These are phyloP conservation scores for Gobiocypris rarus DNA, from an alignment of 2,113 vertebrate genomes.

Conservation along the genomic window DNA sequence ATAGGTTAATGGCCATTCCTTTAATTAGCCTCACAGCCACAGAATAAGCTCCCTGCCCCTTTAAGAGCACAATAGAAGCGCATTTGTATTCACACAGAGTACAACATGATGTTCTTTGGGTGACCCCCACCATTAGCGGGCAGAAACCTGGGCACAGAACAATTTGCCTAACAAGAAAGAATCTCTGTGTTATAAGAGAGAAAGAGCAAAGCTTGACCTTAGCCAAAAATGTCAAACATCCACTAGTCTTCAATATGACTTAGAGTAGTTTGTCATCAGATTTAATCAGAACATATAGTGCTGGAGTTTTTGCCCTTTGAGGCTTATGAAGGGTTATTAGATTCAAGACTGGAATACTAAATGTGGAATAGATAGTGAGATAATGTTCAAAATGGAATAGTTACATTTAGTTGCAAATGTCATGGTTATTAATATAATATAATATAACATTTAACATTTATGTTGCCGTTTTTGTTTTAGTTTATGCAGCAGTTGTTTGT, in stretches of 20 bases:
- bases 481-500: too few relatives aligned
- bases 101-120: conserved; percentile 57
- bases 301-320: conserved; percentile 23
- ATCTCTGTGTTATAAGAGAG: conserved; percentile 53
- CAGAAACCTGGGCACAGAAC: conserved; percentile 60
- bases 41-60: conserved; percentile 57
- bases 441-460: neutral
- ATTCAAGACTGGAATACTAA: conserved; percentile 4
- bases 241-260: conserved; percentile 24
- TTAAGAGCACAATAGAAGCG: conserved; percentile 66
- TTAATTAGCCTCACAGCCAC: conserved; percentile 69
- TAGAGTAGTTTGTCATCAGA: conserved; percentile 35
- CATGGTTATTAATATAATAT: neutral
- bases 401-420: neutral
- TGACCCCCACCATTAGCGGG: conserved; percentile 65
- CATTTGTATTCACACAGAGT: conserved; percentile 69
- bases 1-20: conserved; percentile 63
- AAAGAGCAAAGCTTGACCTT: conserved; percentile 54
- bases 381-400: neutral
- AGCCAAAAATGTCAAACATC: conserved; percentile 54
- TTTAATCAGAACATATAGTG: conserved; percentile 35
- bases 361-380: conserved; percentile 5
- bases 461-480: too few relatives aligned
- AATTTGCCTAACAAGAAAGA: conserved; percentile 67
- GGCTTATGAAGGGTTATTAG: conserved; percentile 13